Base-by-base conservation (phyloP, 2,797 vertebrate genomes). In the Meriones psammophilus region DNA sequence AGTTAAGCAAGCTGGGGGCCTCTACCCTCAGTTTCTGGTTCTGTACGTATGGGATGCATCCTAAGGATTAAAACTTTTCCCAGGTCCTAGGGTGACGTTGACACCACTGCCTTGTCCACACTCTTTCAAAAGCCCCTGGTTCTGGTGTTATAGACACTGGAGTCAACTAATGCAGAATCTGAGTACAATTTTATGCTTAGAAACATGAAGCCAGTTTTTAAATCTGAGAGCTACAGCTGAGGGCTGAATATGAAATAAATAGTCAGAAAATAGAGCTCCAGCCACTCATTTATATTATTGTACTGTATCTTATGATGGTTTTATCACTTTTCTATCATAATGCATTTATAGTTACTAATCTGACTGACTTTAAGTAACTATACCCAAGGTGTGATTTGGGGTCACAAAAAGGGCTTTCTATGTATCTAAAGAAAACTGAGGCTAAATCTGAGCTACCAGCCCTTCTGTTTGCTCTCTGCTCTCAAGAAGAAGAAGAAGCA, bases 151-250 rank as follows among this genome's bases (percentile, higher is more conserved):
- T 69, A 39, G 17, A 86, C 46, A 73, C 9, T 56, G 26, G 58
- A 42, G 30, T 68, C 56, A 93, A 58, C 62, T 64, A 66, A 10
- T 36, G 28, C 18, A 80, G 26, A 68, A 77, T 80, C 60, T 73
- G 33, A 68, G 10, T 50, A 39, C n/a, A 50, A 13, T 36, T 93
- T 66, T 95, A 33, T 91, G 46, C 68, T 78, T 69, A 24, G 78
- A 89, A 93, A 81, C 50, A 36, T 89, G 42, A 90, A 74, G 3
- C 20, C 26, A 54, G 14, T 54, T 92, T 95, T 94, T 81, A 69
- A 85, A 28, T 83, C 64, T 58, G 83, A 81, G 79, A 80, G 66
- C 18, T 54, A 39, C 77, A 79, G 54, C 14, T 58, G 18, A 18
- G 6, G 6, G 84, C 24, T 20, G 18, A 88, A 14, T 66, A 74